These are phyloP conservation scores for Drosophila austrosaltans DNA, from an alignment of 2,888 invertebrate genomes.

Conservation along the genomic window DNA sequence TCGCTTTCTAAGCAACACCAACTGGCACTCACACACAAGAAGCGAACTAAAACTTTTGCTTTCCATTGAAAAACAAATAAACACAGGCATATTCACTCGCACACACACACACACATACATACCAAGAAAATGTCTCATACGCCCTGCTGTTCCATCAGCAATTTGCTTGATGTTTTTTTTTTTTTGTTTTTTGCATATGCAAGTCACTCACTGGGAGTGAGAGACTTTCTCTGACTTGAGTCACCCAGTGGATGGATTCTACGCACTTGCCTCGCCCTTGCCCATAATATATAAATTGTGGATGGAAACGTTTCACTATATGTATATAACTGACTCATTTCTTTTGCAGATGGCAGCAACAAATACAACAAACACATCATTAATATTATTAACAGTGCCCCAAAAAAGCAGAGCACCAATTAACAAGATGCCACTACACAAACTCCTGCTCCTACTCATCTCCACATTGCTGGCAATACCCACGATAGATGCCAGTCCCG, in stretches of 20 bases:
- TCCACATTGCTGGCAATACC: conserved; percentile 59
- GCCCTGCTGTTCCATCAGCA: conserved; percentile 44
- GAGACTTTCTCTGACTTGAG: conserved; percentile 75
- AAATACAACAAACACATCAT: conserved; percentile 41
- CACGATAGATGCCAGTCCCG: conserved; percentile 78
- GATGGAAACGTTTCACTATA: conserved; percentile 57
- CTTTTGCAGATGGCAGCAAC: conserved; percentile 77
- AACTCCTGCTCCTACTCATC: conserved; percentile 34
- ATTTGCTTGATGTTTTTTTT: conserved; percentile 13
- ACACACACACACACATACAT: conserved; percentile 28
- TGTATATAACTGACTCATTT: conserved; percentile 22
- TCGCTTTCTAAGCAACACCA: conserved; percentile 56
- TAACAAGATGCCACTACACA: conserved; percentile 36
- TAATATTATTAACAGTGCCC: conserved; percentile 23
- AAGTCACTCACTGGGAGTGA: conserved; percentile 60
- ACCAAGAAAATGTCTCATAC: conserved; percentile 60
- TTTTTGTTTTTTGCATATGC: conserved; percentile 72
- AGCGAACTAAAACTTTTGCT: conserved; percentile 47
- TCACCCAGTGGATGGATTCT: conserved; percentile 60
- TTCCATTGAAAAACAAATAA: conserved; percentile 46
- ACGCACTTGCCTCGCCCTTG: conserved; percentile 64
- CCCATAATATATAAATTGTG: conserved; percentile 24
- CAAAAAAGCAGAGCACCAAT: conserved; percentile 45
- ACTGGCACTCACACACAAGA: conserved; percentile 22
- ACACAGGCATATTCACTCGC: background rate